Percentiles rank a stretch among this genome's conserved stretches.
These are phyloP conservation scores for Xiphophorus hellerii DNA, from an alignment of 2,113 vertebrate species.

Conservation along the genomic window DNA sequence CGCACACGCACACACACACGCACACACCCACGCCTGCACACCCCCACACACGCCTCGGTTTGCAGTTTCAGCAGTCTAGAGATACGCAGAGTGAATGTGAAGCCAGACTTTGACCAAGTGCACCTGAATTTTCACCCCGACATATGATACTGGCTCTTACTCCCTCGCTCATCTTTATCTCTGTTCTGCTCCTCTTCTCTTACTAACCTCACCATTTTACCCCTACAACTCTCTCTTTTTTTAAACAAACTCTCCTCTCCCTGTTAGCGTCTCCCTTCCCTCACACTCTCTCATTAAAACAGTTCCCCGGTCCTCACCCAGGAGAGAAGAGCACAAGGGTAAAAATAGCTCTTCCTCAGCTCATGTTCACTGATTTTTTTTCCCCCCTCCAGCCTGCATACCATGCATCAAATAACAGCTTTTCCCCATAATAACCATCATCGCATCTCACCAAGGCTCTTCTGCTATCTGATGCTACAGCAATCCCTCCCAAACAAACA, in stretches of 20 bases:
- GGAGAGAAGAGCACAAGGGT: constrained; percentile 55
- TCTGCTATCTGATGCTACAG: not conserved
- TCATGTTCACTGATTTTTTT: constrained; percentile 35
- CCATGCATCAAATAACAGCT: constrained; percentile 64
- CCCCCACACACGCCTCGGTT: constrained; percentile 5
- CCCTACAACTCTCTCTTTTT: constrained; percentile 30
- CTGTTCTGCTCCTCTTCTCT: constrained; percentile 1
- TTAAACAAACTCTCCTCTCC: constrained; percentile 45
- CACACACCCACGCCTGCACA: not conserved
- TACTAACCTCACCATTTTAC: constrained; percentile 9
- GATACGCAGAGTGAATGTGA: constrained; percentile 47
- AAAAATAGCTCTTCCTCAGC: constrained; percentile 73
- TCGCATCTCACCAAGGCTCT: not conserved
- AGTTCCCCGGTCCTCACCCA: constrained; percentile 53
- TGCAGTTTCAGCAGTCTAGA: constrained; percentile 44
- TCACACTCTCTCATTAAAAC: constrained; percentile 74
- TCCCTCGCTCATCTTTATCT: constrained; percentile 3
- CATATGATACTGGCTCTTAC: not conserved
- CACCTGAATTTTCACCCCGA: constrained; percentile 62
- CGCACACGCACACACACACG: not conserved
- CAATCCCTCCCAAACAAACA: not conserved
- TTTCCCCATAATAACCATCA: constrained; percentile 54
- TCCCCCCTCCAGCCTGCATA: constrained; percentile 28
- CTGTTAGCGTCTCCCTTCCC: constrained; percentile 37
- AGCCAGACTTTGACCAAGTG: constrained; percentile 64